Conservation (phyloP, 92 coral and sea anemone genomes). For the Hydrozoanthus gracilis region DNA sequence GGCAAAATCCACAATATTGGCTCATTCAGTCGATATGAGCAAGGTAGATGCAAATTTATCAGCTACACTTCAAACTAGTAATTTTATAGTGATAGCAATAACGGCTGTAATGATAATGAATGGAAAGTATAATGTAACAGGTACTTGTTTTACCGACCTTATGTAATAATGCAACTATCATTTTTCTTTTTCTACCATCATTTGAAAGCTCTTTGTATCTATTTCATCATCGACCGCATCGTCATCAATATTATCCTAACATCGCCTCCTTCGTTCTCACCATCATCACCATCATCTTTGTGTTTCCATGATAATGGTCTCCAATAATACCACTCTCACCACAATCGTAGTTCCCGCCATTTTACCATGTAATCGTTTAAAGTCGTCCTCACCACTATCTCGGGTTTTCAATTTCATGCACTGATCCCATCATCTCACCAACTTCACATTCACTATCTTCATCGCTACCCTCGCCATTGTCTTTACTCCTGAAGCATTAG, state of each 20-base stretch:
- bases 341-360: not conserved
- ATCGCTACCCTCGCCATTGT: not conserved
- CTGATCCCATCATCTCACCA: not conserved
- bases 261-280: not conserved
- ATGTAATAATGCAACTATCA: not conserved
- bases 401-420: not conserved
- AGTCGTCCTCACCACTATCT: not conserved
- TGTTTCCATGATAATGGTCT: too few species aligned
- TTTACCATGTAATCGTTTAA: not conserved
- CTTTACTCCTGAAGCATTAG: not conserved
- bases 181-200: not conserved
- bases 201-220: too few species aligned
- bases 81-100: too few species aligned
- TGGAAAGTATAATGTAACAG: not conserved
- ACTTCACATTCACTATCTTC: not conserved
- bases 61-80: too few species aligned
- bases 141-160: not conserved
- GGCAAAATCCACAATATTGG: constrained; percentile 78
- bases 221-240: not conserved
- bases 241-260: not conserved
- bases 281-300: not conserved
- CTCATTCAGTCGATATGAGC: constrained; percentile 69
- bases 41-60: constrained; percentile 57
- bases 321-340: not conserved
- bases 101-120: too few species aligned